Conservation (phyloP, 1,140 invertebrate genomes). For the Orius insidiosus region DNA sequence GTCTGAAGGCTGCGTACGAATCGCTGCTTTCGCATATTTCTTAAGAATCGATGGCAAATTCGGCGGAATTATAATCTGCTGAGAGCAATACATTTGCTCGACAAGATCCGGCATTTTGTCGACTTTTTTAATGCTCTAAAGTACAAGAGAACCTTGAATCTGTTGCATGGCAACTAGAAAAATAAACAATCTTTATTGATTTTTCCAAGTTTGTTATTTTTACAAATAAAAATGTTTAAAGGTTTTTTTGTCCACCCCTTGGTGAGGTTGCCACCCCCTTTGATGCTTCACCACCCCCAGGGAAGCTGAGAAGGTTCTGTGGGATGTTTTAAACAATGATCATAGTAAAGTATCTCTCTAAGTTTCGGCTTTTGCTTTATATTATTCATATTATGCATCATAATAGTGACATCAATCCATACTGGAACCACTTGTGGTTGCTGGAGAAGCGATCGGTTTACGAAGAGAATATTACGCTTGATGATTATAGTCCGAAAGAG, state of each 20-base stretch:
- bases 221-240: too few relatives aligned
- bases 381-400: slow-evolving; percentile 5
- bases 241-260: too few relatives aligned
- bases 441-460: not conserved
- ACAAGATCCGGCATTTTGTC: slow-evolving; percentile 8
- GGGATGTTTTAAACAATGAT: not conserved
- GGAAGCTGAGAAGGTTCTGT: too few relatives aligned
- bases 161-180: too few relatives aligned
- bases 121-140: too few relatives aligned
- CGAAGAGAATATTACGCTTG: not conserved
- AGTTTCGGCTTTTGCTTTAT: slow-evolving; percentile 20
- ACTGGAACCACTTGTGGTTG: slow-evolving; percentile 1
- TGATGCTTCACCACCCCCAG: too few relatives aligned
- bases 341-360: slow-evolving; percentile 5
- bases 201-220: too few relatives aligned
- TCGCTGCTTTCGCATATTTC: slow-evolving; percentile 73
- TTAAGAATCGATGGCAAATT: slow-evolving; percentile 66
- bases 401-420: slow-evolving; percentile 8
- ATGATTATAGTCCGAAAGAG: not conserved
- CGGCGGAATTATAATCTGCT: slow-evolving; percentile 55
- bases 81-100: slow-evolving; percentile 31
- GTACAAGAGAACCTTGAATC: too few relatives aligned
- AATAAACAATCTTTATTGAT: too few relatives aligned
- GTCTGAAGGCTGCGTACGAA: slow-evolving; percentile 75
- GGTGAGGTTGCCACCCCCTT: too few relatives aligned